These are phyloP conservation scores for Dasyurus viverrinus DNA, from an alignment of 2,113 vertebrate genomes.

Conservation along the genomic window DNA sequence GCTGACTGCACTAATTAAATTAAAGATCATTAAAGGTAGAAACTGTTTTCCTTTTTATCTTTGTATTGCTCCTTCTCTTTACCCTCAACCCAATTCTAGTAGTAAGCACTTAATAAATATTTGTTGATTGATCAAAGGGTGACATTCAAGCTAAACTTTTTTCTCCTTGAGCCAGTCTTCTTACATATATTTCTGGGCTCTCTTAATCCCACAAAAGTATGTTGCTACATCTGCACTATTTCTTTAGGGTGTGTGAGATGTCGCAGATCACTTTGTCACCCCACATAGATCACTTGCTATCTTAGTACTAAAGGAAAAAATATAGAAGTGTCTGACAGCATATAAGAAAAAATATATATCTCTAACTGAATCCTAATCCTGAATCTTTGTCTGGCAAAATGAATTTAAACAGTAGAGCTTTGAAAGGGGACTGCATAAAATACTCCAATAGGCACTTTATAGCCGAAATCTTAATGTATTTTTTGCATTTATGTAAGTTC, in stretches of 20 bases:
- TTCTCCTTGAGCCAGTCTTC: background rate
- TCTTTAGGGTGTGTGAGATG: background rate
- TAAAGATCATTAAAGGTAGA: background rate
- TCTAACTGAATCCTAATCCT: constrained; percentile 63
- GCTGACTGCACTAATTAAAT: background rate
- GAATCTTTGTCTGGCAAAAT: constrained; percentile 71
- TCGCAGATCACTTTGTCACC: background rate
- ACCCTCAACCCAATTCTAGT: background rate
- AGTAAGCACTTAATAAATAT: background rate
- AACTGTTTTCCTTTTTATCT: constrained; percentile 1
- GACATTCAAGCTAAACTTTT: background rate
- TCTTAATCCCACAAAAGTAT: background rate
- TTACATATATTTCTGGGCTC: background rate
- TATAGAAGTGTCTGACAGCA: constrained; percentile 62
- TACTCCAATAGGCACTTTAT: constrained; percentile 68
- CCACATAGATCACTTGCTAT: constrained; percentile 38
- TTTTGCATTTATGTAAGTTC: constrained; percentile 77
- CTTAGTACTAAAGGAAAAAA: constrained; percentile 71
- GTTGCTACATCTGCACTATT: background rate
- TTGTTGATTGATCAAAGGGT: background rate
- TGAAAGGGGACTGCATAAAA: constrained; percentile 72
- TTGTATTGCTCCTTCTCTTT: background rate
- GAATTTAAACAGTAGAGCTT: constrained; percentile 62
- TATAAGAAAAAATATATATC: constrained; percentile 67
- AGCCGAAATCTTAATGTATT: constrained; percentile 73